Percentiles rank a stretch among this genome's conserved stretches.
Evolutionary conservation across 2,888 invertebrate species (phyloP).

Genomic region (Metallyticus violacea): DNA sequence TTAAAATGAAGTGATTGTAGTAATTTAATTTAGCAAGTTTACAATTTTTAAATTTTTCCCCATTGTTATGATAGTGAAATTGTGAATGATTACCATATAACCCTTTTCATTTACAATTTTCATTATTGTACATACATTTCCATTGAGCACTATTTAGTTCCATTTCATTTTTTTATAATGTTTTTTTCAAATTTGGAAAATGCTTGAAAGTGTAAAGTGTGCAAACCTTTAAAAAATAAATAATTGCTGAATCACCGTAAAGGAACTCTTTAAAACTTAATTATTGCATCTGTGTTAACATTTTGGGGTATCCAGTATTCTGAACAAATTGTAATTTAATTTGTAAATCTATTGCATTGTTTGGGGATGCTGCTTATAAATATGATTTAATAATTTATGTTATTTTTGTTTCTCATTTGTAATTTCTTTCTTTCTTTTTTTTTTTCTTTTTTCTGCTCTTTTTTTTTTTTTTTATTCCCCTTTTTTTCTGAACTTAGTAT

Average conservation of each 20-base stretch:
- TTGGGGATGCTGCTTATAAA: not conserved
- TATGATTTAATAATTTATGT: not conserved
- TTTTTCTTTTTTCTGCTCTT: no score
- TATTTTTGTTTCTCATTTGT: not conserved
- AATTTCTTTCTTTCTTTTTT: no score
- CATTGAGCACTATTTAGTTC: not conserved
- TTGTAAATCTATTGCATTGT: not conserved
- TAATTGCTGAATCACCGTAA: not conserved
- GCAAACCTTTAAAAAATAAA: not conserved
- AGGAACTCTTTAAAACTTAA: not conserved
- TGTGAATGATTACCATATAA: not conserved
- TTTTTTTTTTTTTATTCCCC: not conserved
- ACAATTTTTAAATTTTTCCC: not conserved
- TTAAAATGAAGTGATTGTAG: not conserved
- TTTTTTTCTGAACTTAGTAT: not conserved
- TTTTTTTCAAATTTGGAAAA: not conserved
- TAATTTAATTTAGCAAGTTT: slow-evolving; percentile 3
- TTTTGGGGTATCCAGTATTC: not conserved
- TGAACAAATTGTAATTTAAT: not conserved
- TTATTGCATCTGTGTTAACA: not conserved
- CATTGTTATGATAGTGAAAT: not conserved
- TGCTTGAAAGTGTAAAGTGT: slow-evolving; percentile 1
- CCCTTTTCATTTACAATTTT: not conserved
- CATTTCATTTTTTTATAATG: not conserved
- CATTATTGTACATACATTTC: not conserved